Percentiles rank a stretch among this genome's conserved stretches.
Conservation (phyloP, 2,113 vertebrate genomes). For the Formicarius rufipectus region DNA sequence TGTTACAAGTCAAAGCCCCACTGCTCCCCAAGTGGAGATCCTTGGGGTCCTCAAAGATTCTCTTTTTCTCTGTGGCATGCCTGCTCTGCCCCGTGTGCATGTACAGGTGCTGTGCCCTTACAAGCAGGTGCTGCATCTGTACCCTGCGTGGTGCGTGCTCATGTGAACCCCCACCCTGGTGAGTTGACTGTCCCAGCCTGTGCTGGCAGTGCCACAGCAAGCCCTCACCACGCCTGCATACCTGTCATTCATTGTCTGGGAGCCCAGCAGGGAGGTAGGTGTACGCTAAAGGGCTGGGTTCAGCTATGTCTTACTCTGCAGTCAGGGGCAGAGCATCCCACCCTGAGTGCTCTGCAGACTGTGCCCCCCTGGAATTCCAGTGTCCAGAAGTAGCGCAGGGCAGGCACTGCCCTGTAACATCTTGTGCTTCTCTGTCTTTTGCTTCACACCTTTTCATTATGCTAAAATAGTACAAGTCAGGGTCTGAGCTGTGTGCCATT, state of each 20-base stretch:
- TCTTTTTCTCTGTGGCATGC: neutral
- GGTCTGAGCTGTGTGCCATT: rapidly evolving
- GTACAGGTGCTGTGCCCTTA: neutral
- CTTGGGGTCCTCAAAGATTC: neutral
- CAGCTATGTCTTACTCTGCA: neutral
- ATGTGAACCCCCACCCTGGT: rapidly evolving
- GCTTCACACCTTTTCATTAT: neutral
- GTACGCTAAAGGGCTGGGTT: rapidly evolving
- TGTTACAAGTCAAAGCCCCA: neutral
- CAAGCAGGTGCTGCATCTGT: neutral
- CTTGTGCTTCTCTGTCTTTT: neutral
- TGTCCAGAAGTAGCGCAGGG: neutral
- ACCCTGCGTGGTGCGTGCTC: neutral
- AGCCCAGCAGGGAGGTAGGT: rapidly evolving
- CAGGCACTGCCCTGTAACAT: neutral
- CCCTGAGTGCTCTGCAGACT: neutral
- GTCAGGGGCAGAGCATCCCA: neutral
- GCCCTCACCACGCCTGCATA: too few relatives aligned
- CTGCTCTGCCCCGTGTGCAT: neutral
- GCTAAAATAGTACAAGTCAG: neutral
- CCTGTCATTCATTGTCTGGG: neutral
- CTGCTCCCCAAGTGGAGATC: neutral
- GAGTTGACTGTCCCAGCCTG: rapidly evolving
- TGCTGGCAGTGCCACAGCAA: neutral
- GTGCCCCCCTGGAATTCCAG: neutral